Conservation (phyloP, 2,888 invertebrate species). For the Agrotis segetum region DNA sequence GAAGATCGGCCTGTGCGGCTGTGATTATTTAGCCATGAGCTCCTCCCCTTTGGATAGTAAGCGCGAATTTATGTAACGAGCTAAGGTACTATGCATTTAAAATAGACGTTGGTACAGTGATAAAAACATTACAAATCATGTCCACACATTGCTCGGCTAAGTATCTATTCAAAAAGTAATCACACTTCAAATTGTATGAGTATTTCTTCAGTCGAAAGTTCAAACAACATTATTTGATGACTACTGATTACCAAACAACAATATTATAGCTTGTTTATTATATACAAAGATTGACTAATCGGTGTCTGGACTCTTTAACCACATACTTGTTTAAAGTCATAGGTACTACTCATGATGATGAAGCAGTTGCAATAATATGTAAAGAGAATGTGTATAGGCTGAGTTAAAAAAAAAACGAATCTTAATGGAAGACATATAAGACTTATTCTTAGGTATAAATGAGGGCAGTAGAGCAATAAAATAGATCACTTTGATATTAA, state of each 20-base stretch:
- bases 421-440: not conserved
- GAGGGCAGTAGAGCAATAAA: too few relatives aligned
- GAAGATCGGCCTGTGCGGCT: too few relatives aligned
- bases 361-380: not conserved
- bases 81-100: not conserved
- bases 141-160: slow-evolving; percentile 10
- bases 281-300: slow-evolving; percentile 34
- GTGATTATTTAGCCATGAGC: too few relatives aligned
- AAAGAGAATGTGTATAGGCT: too few relatives aligned
- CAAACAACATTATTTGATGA: slow-evolving; percentile 36
- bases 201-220: slow-evolving; percentile 41
- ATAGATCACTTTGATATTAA: too few relatives aligned
- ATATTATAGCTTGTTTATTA: slow-evolving; percentile 13
- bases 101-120: not conserved
- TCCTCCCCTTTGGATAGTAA: not conserved
- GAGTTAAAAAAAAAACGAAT: not conserved
- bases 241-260: slow-evolving; percentile 40
- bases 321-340: not conserved
- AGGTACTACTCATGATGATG: slow-evolving; percentile 1
- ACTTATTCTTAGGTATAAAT: too few relatives aligned
- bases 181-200: slow-evolving; percentile 35
- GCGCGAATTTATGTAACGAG: not conserved
- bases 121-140: slow-evolving; percentile 28
- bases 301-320: not conserved
- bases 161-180: slow-evolving; percentile 23